Evolutionary conservation across 2,113 vertebrate species (phyloP).

Genomic region (Ictidomys tridecemlineatus): DNA sequence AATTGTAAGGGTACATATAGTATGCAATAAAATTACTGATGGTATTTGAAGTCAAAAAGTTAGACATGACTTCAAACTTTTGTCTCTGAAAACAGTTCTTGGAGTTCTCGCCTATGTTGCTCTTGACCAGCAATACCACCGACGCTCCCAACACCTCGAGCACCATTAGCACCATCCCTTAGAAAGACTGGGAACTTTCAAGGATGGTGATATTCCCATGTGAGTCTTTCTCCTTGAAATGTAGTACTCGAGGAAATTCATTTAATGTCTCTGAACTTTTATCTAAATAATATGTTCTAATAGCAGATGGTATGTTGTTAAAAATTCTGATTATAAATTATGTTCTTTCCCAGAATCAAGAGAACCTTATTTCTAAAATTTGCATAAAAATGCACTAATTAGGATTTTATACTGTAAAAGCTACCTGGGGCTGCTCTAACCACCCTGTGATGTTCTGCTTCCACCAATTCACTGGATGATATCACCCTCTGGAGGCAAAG

Average conservation of each 20-base stretch:
- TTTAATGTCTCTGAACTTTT: background rate
- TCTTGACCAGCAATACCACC: too few relatives aligned
- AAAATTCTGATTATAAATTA: background rate
- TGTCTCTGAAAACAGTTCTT: background rate
- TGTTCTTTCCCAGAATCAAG: background rate
- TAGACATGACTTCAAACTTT: background rate
- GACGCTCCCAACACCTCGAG: too few relatives aligned
- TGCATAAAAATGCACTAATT: background rate
- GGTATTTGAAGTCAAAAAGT: slow-evolving; percentile 5
- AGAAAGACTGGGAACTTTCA: background rate
- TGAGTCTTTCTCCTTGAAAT: background rate
- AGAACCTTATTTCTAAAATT: background rate
- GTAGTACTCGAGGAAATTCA: background rate
- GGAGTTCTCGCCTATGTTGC: background rate
- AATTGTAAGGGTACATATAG: background rate
- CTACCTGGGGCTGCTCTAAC: background rate
- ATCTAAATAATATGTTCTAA: background rate
- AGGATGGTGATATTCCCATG: background rate
- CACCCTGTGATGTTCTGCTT: background rate
- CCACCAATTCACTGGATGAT: background rate
- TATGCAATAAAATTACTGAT: background rate
- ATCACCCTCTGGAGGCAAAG: background rate
- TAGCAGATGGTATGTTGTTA: background rate
- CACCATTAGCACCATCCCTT: too few relatives aligned
- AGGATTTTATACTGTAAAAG: background rate